A percentile compares a stretch with the other conserved stretches of the same genome.
Evolutionary conservation across 2,113 vertebrate species (phyloP).

Genomic region (Ochotona curzoniae): DNA sequence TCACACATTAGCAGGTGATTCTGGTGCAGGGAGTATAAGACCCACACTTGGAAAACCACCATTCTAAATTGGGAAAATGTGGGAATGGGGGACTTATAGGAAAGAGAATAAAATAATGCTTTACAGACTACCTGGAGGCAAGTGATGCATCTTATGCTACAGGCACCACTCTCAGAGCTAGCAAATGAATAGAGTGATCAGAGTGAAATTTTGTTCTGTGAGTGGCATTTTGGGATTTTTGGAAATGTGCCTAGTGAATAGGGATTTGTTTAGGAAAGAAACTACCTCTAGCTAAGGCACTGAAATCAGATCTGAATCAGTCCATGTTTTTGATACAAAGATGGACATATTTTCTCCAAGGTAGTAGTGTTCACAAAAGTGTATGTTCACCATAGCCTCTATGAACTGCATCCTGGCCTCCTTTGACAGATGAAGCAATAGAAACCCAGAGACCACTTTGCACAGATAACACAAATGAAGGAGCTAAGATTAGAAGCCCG

Average conservation of each 20-base stretch:
- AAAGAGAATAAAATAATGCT: background rate
- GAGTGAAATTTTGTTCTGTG: background rate
- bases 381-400: background rate
- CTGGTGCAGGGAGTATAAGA: background rate
- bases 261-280: slow-evolving; percentile 14
- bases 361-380: slow-evolving; percentile 9
- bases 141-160: background rate
- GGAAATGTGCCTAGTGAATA: background rate
- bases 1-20: background rate
- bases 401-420: background rate
- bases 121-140: slow-evolving; percentile 33
- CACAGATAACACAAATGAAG: background rate
- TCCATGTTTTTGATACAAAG: background rate
- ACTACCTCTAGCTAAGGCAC: background rate
- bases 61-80: background rate
- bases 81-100: background rate
- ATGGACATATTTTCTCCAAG: slow-evolving; percentile 46
- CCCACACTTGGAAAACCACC: slow-evolving; percentile 19
- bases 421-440: slow-evolving; percentile 42
- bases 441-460: slow-evolving; percentile 7
- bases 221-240: slow-evolving; percentile 34
- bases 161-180: background rate
- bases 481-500: slow-evolving; percentile 12
- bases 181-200: background rate
- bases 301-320: slow-evolving; percentile 23